These are phyloP conservation scores for Drosophila colorata DNA, from an alignment of 2,888 invertebrate species.

Conservation along the genomic window DNA sequence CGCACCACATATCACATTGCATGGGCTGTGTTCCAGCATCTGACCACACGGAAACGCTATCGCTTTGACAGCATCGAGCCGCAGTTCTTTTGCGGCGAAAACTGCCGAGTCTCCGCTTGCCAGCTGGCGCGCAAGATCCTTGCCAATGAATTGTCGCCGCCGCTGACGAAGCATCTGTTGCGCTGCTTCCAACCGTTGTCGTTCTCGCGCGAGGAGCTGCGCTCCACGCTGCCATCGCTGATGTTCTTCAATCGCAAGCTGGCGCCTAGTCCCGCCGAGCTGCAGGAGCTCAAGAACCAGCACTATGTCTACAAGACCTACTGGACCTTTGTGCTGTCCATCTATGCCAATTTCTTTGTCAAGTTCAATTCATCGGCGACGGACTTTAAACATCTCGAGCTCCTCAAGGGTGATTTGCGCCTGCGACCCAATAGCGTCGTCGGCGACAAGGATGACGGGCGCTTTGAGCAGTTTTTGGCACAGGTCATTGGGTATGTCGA, in stretches of 20 bases:
- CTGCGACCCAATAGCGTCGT: slow-evolving; percentile 75
- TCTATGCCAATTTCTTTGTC: slow-evolving; percentile 84
- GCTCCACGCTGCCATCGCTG: slow-evolving; percentile 82
- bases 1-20: slow-evolving; percentile 83
- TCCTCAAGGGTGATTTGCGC: slow-evolving; percentile 82
- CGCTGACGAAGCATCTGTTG: slow-evolving; percentile 83
- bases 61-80: slow-evolving; percentile 78
- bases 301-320: slow-evolving; percentile 84
- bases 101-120: slow-evolving; percentile 82
- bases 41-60: slow-evolving; percentile 82
- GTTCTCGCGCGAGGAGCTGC: slow-evolving; percentile 82
- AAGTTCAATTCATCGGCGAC: slow-evolving; percentile 77
- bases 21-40: slow-evolving; percentile 85
- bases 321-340: slow-evolving; percentile 84
- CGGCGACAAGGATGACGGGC: slow-evolving; percentile 82
- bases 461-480: slow-evolving; percentile 83
- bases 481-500: slow-evolving; percentile 70
- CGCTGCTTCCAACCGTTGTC: slow-evolving; percentile 84
- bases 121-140: slow-evolving; percentile 84
- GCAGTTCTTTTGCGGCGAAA: slow-evolving; percentile 83
- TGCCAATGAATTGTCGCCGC: slow-evolving; percentile 83
- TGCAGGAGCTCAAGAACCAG: slow-evolving; percentile 81
- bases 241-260: slow-evolving; percentile 84
- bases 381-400: slow-evolving; percentile 78
- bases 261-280: slow-evolving; percentile 79